phyloP scores from a whole-genome alignment of 1,140 invertebrate genomes.

The Temnothorax curvispinosus region DNA sequence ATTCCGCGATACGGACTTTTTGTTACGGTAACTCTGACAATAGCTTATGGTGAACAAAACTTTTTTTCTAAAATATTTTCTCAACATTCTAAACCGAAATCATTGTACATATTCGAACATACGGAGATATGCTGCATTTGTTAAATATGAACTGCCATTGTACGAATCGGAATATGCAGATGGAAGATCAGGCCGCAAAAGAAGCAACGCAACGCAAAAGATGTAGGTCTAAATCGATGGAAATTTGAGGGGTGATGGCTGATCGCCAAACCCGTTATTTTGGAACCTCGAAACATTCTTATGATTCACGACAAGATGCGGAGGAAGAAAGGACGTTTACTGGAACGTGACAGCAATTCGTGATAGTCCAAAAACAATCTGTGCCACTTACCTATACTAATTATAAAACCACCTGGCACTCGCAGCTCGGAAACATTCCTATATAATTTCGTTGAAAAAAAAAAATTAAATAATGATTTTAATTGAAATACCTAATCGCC shows the following conservation, averaged over 20 bases:
- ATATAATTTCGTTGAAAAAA: neutral
- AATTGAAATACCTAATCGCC: neutral
- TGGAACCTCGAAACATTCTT: slow-evolving; percentile 51
- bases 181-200: neutral
- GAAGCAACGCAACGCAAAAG: neutral
- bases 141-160: neutral
- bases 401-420: slow-evolving; percentile 8
- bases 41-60: neutral
- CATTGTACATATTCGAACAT: neutral
- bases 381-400: slow-evolving; percentile 47
- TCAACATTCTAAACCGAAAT: neutral
- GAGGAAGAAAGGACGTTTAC: slow-evolving; percentile 49
- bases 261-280: slow-evolving; percentile 46
- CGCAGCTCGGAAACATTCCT: neutral
- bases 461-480: neutral
- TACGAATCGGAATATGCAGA: neutral
- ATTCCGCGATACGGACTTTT: neutral
- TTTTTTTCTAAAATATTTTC: neutral
- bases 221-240: neutral
- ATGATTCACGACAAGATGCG: slow-evolving; percentile 49
- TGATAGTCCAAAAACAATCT: slow-evolving; percentile 54
- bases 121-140: neutral
- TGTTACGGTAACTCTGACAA: neutral
- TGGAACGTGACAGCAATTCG: slow-evolving; percentile 61
- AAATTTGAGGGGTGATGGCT: neutral